These are phyloP conservation scores for Benitochromis conjunctus DNA, from an alignment of 2,113 vertebrate species.

Conservation along the genomic window DNA sequence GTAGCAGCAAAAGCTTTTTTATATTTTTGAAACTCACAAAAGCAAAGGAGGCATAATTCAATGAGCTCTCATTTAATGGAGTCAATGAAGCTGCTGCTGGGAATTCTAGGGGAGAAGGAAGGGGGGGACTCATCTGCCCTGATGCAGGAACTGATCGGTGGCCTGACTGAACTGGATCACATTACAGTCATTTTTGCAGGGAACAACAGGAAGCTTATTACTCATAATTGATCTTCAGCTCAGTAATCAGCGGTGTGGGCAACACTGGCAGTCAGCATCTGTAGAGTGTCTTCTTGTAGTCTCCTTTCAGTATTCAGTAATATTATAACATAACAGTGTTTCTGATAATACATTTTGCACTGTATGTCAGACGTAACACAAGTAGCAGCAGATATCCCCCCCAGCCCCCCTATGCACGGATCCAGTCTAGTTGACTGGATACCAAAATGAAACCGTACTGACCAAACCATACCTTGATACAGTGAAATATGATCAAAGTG, in stretches of 20 bases:
- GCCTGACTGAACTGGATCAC: neutral
- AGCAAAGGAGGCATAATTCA: neutral
- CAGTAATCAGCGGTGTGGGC: neutral
- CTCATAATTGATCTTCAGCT: neutral
- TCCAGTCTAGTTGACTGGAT: neutral
- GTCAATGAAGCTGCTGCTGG: conserved; percentile 68
- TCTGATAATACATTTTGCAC: neutral
- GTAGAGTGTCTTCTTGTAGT: neutral
- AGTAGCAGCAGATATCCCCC: neutral
- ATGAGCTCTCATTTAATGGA: conserved; percentile 84
- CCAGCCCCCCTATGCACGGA: neutral
- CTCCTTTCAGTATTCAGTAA: neutral
- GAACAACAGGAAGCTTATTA: neutral
- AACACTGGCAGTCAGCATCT: neutral
- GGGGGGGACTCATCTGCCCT: neutral
- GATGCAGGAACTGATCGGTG: neutral
- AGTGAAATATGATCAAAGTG: neutral
- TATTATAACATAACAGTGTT: neutral
- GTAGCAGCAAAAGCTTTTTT: neutral
- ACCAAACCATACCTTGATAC: neutral
- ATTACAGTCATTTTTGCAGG: neutral
- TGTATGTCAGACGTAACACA: neutral
- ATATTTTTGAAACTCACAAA: neutral
- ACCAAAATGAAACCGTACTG: too few species aligned
- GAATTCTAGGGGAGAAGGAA: neutral